Conservation (phyloP, 2,797 vertebrate species). For the Neosilurus hyrtlii region DNA sequence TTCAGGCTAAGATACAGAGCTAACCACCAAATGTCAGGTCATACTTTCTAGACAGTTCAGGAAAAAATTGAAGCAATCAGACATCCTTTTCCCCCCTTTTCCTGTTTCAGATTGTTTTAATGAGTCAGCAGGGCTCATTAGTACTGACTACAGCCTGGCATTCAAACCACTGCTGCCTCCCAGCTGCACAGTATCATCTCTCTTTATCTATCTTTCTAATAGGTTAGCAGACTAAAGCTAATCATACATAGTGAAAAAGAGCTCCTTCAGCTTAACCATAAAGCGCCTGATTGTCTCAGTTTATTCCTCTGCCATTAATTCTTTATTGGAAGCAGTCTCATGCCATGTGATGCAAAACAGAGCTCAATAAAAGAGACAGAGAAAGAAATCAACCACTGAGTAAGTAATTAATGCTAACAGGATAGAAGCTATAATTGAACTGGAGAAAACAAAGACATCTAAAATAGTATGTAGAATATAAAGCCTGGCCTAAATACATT, state of each 20-base stretch:
- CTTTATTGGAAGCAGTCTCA: constrained; percentile 47
- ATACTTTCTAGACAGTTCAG: constrained; percentile 26
- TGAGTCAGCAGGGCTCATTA: constrained; percentile 42
- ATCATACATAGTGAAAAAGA: constrained; percentile 33
- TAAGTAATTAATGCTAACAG: constrained; percentile 44
- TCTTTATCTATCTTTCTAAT: constrained; percentile 35
- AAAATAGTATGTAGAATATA: constrained; percentile 1
- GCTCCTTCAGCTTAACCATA: constrained; percentile 32
- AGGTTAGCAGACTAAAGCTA: constrained; percentile 31
- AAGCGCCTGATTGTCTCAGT: constrained; percentile 43
- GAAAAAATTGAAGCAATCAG: constrained; percentile 39
- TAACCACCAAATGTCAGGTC: constrained; percentile 35
- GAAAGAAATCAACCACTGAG: constrained; percentile 29
- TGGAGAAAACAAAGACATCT: constrained; percentile 32
- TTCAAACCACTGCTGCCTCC: constrained; percentile 28
- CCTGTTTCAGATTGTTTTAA: constrained; percentile 16
- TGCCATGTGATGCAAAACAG: constrained; percentile 44
- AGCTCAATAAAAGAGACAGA: constrained; percentile 40
- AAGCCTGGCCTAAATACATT: neutral
- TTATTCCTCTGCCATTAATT: constrained; percentile 48
- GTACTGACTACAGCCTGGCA: constrained; percentile 24
- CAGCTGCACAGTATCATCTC: constrained; percentile 23
- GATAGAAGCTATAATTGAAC: constrained; percentile 36
- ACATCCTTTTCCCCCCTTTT: constrained; percentile 38
- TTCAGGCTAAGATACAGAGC: constrained; percentile 12